A percentile compares a stretch with the other conserved stretches of the same genome.
Conservation (phyloP, 2,113 vertebrate genomes). For the Plestiodon gilberti region DNA sequence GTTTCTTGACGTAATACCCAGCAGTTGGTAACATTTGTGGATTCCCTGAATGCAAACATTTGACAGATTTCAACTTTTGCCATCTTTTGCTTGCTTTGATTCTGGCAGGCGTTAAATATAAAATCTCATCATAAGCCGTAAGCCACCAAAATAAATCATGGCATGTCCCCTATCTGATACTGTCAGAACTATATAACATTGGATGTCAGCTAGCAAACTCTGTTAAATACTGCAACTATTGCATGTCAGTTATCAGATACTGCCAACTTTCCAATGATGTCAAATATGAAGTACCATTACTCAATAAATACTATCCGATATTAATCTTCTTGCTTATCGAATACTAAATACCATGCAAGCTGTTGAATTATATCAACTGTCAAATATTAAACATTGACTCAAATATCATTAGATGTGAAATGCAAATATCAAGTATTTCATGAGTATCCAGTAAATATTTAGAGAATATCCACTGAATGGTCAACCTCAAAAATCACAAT, state of each 20-base stretch:
- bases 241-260: not conserved
- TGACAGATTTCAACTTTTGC: constrained; percentile 9
- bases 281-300: not conserved
- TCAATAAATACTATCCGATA: not conserved
- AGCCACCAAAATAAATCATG: not conserved
- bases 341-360: not conserved
- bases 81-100: not conserved
- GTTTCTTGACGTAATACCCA: not conserved
- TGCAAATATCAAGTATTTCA: not conserved
- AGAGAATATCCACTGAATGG: no score
- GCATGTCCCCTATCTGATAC: not conserved
- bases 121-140: not conserved
- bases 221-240: not conserved
- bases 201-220: not conserved
- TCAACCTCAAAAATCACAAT: not conserved
- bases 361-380: not conserved
- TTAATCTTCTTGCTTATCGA: not conserved
- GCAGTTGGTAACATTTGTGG: not conserved
- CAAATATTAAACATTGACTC: not conserved
- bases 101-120: not conserved
- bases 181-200: not conserved
- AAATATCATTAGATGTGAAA: not conserved
- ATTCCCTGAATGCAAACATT: constrained; percentile 9
- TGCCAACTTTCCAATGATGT: not conserved
- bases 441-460: not conserved